Conservation (phyloP, 2,888 invertebrate species). For the Lasioglossum marginatum region DNA sequence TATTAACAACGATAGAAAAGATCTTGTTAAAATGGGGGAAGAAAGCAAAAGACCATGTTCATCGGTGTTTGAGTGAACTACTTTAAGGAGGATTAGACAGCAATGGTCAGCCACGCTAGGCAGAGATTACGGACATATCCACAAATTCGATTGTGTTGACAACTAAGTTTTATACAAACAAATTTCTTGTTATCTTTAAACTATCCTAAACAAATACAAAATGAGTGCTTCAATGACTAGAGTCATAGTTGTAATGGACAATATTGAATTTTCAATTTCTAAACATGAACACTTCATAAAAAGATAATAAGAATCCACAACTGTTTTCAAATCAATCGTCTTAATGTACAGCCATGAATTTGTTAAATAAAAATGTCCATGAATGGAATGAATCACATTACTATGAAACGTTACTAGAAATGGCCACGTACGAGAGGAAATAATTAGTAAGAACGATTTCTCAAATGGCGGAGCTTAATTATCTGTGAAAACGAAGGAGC, state of each 20-base stretch:
- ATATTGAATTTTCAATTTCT: background rate
- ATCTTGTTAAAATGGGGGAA: background rate
- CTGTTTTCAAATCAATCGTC: background rate
- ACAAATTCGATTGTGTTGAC: no score
- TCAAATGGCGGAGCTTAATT: background rate
- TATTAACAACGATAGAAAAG: background rate
- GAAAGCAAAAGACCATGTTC: background rate
- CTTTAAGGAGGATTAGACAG: background rate
- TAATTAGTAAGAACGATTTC: slow-evolving; percentile 12
- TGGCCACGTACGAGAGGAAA: background rate
- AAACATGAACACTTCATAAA: background rate
- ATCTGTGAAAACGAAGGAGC: slow-evolving; percentile 3
- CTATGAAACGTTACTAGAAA: background rate
- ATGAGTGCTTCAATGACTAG: background rate
- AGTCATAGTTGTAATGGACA: no score
- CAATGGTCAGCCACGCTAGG: background rate
- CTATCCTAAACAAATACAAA: background rate
- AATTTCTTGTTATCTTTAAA: background rate
- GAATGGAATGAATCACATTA: background rate
- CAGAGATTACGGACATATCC: background rate
- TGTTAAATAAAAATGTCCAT: background rate
- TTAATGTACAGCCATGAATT: background rate
- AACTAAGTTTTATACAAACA: background rate
- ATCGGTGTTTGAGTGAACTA: background rate
- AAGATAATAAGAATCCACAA: background rate